Percentiles rank a stretch among this genome's conserved stretches.
phyloP scores from a whole-genome alignment of 2,888 invertebrate genomes.

The Unio pictorum region DNA sequence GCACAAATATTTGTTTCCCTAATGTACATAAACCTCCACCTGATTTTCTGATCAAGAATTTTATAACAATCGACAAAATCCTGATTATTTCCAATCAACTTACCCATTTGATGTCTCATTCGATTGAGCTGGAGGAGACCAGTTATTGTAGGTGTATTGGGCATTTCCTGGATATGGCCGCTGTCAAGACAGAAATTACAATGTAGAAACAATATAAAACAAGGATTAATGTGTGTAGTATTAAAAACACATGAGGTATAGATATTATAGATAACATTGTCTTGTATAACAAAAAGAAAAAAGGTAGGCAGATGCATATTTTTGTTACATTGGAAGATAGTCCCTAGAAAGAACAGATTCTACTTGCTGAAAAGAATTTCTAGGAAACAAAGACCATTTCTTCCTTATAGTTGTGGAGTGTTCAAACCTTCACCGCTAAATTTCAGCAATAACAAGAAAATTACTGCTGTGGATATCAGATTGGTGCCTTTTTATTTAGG shows the following conservation, averaged over 20 bases:
- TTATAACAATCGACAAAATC: neutral
- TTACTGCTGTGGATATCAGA: no score
- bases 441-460: no score
- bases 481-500: no score
- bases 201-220: constrained; percentile 1
- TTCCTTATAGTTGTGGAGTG: no score
- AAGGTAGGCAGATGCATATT: no score
- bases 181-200: constrained; percentile 48
- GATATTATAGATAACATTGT: no score
- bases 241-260: neutral
- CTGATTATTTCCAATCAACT: constrained; percentile 27
- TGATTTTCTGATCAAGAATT: no score
- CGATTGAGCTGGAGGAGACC: constrained; percentile 91
- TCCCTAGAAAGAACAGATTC: neutral
- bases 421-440: no score
- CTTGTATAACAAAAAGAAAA: neutral
- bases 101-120: constrained; percentile 96
- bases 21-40: no score
- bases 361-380: no score
- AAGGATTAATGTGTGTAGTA: neutral
- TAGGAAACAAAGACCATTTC: no score
- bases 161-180: constrained; percentile 74
- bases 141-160: constrained; percentile 89
- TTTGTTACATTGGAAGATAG: neutral
- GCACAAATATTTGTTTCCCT: no score